Evolutionary conservation across 2,113 vertebrate genomes (phyloP).

Genomic region (Pteropus alecto): DNA sequence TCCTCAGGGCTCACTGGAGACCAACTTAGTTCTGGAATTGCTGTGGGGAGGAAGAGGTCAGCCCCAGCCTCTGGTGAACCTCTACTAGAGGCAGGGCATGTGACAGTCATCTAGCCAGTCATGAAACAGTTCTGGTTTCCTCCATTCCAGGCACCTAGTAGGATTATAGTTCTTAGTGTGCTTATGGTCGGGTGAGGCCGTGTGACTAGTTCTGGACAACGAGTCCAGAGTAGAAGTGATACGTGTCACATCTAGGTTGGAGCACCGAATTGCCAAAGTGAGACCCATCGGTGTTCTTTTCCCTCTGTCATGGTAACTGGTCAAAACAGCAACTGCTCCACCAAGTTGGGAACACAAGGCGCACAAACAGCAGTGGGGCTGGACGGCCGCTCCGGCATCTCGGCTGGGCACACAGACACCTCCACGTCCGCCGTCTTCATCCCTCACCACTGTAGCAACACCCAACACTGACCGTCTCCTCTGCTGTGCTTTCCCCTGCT

Average conservation of each 20-base stretch:
- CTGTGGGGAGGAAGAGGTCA: background rate
- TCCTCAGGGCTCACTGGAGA: background rate
- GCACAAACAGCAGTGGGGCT: background rate
- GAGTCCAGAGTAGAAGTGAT: background rate
- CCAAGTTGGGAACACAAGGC: background rate
- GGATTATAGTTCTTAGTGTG: background rate
- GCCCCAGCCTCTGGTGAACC: background rate
- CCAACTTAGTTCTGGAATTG: background rate
- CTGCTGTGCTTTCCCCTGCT: no score
- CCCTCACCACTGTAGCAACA: rapidly evolving
- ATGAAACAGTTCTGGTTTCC: background rate
- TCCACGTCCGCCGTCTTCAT: rapidly evolving
- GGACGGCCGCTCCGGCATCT: background rate
- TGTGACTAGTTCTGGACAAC: background rate
- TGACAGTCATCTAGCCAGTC: background rate
- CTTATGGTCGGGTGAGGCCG: background rate
- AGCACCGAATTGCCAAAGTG: background rate
- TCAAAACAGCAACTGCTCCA: background rate
- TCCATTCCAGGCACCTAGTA: background rate
- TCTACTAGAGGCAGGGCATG: background rate
- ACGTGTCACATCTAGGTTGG: no score
- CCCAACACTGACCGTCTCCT: rapidly evolving
- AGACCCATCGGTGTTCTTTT: background rate
- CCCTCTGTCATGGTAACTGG: background rate
- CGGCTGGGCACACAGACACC: background rate